Evolutionary conservation across 1,140 invertebrate species (phyloP).

Genomic region (Drosophila navojoa): DNA sequence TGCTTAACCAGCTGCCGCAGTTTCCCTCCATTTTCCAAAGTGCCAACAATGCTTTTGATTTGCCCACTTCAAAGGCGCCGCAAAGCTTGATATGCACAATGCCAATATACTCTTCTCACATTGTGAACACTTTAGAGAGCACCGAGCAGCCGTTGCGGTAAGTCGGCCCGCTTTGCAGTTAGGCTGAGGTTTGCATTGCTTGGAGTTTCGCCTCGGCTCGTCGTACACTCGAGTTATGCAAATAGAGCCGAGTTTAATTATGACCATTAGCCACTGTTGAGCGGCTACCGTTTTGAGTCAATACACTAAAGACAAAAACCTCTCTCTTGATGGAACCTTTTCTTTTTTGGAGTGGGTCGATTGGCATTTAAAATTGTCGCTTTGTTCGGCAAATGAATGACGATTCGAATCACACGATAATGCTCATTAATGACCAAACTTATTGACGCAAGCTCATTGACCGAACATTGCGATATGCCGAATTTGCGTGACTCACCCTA

Average conservation of each 20-base stretch:
- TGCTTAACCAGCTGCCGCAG: background rate
- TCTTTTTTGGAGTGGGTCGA: slow-evolving; percentile 30
- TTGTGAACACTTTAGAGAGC: too few relatives aligned
- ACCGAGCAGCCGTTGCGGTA: background rate
- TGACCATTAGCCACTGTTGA: slow-evolving; percentile 78
- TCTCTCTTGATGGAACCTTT: slow-evolving; percentile 15
- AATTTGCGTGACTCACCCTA: slow-evolving; percentile 31
- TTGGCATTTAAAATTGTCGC: slow-evolving; percentile 47
- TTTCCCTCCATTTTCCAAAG: background rate
- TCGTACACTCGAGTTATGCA: slow-evolving; percentile 60
- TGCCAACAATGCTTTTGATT: too few relatives aligned
- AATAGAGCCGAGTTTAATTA: slow-evolving; percentile 73
- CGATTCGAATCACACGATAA: slow-evolving; percentile 23
- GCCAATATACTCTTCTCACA: too few relatives aligned
- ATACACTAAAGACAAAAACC: slow-evolving; percentile 22
- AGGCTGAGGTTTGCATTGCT: slow-evolving; percentile 17
- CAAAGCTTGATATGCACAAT: too few relatives aligned
- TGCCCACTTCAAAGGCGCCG: background rate
- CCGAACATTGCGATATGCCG: slow-evolving; percentile 49
- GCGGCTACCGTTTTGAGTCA: slow-evolving; percentile 76
- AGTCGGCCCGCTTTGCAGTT: slow-evolving; percentile 25
- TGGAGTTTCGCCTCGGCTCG: slow-evolving; percentile 4
- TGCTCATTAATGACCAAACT: slow-evolving; percentile 59
- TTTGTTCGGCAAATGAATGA: slow-evolving; percentile 56
- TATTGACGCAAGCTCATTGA: slow-evolving; percentile 69